Base-by-base conservation (phyloP, 2,797 vertebrate species). In the Amblyraja radiata region DNA sequence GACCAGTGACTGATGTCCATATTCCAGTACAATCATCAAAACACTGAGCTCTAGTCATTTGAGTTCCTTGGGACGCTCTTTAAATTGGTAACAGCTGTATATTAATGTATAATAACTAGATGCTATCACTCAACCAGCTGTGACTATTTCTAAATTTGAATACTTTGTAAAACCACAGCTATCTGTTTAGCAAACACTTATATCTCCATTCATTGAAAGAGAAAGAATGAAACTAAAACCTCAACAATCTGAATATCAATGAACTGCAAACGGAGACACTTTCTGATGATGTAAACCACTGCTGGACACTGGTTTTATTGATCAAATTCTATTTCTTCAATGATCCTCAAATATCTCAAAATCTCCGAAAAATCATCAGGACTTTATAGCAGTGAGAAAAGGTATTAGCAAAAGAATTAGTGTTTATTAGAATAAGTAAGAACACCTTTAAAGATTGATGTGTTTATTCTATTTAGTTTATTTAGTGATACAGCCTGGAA, bases 91-190 rank as follows among this genome's bases (percentile, higher is more conserved):
- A 68, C n/a, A 65, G 84, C 84, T 65, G 68, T 58, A 65, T 32
- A 88, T 88, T 88, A 88, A 88, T n/a, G n/a, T 65, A 10, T 36
- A 88, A 88, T 88, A 88, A 88, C 65, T 32, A 88, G 84, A 88
- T 65, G 84, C 28, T 65, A 68, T 88, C 36, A 21, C 6, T 88
- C 61, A 18, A 61, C 14, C 58, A 88, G 84, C 84, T 65, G 18
- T 16, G 65, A n/a, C 28, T 68, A 65, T 36, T 21, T 68, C 65
- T 36, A 65, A n/a, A 88, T 65, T 61, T 36, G 14, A 65, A 88
- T 88, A 14, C 5, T 65, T 88, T 88, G 84, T 61, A 88, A 61
- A 68, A 65, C 58, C 83, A n/a, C 28, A 88, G n/a, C 28, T n/a
- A 61, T 63, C 58, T 63, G 25, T 63, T 58, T 32, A 32, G n/a